Percentiles rank a stretch among this genome's conserved stretches.
Conservation (phyloP, 2,888 invertebrate genomes). For the Eurytoma californica region DNA sequence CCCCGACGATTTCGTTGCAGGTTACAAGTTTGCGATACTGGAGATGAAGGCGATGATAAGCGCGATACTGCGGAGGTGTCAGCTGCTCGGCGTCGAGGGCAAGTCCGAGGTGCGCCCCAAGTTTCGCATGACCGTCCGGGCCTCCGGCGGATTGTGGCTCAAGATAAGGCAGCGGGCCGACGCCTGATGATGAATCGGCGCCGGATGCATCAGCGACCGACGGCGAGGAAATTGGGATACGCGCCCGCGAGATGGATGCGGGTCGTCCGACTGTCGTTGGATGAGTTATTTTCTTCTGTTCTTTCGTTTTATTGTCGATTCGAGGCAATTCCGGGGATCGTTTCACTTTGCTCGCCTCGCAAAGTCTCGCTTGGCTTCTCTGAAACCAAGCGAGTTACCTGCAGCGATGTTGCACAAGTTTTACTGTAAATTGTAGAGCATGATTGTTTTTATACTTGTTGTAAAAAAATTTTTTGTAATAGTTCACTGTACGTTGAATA, state of each 20-base stretch:
- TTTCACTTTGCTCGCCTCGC: too few relatives aligned
- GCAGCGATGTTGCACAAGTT: too few relatives aligned
- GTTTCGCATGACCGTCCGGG: constrained; percentile 77
- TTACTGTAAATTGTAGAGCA: too few relatives aligned
- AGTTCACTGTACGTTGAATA: too few relatives aligned
- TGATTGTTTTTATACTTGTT: too few relatives aligned
- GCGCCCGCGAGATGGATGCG: too few relatives aligned
- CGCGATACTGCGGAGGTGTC: constrained; percentile 77
- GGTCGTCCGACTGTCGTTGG: not conserved
- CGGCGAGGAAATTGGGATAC: not conserved
- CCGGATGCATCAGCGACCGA: too few relatives aligned
- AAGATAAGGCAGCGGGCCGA: constrained; percentile 72
- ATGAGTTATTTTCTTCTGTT: not conserved
- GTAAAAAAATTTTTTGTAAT: too few relatives aligned
- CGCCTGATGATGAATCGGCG: constrained; percentile 34
- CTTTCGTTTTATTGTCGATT: not conserved
- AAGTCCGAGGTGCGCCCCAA: constrained; percentile 75
- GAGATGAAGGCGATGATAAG: constrained; percentile 80
- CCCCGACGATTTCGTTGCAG: constrained; percentile 65
- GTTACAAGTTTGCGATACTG: constrained; percentile 82
- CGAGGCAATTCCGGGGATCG: too few relatives aligned
- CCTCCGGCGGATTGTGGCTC: constrained; percentile 79
- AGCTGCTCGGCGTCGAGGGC: constrained; percentile 75
- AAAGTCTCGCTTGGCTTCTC: too few relatives aligned
- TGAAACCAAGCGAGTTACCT: too few relatives aligned